Conservation (phyloP, 2,888 invertebrate species). For the Tanytarsus gracilentus region DNA sequence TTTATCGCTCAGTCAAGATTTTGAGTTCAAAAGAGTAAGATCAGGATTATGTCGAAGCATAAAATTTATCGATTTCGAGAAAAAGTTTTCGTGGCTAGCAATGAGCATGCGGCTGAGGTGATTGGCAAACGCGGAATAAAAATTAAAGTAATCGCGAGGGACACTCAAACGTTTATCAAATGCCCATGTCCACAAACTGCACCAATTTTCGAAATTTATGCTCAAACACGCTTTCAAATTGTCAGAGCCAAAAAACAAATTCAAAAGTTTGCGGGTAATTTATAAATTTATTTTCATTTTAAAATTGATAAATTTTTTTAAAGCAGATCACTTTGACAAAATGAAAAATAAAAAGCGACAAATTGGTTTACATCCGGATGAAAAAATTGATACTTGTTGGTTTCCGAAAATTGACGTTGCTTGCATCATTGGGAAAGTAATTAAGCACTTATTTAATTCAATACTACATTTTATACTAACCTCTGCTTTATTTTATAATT, state of each 20-base stretch:
- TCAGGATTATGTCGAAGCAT: not conserved
- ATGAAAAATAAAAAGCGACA: slow-evolving; percentile 1
- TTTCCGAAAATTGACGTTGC: too few relatives aligned
- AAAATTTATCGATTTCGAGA: not conserved
- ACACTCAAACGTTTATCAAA: not conserved
- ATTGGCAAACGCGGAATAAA: slow-evolving; percentile 8
- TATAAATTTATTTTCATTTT: too few relatives aligned
- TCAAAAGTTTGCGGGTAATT: too few relatives aligned
- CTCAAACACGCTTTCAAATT: too few relatives aligned
- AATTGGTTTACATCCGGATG: not conserved
- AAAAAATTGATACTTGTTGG: not conserved
- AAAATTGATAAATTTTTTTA: too few relatives aligned
- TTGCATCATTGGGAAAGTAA: not conserved
- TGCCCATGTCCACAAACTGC: slow-evolving; percentile 4
- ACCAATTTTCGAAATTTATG: slow-evolving; percentile 8
- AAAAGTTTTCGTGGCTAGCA: not conserved
- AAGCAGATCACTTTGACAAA: slow-evolving; percentile 6
- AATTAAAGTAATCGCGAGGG: not conserved
- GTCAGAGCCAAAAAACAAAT: too few relatives aligned
- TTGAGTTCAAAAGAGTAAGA: too few relatives aligned
- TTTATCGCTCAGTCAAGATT: too few relatives aligned
- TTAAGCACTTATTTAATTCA: too few relatives aligned
- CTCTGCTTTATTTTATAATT: too few relatives aligned
- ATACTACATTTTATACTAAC: too few relatives aligned
- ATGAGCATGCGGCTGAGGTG: slow-evolving; percentile 20